Conservation (phyloP, 2,888 invertebrate genomes). For the Drosophila anceps region DNA sequence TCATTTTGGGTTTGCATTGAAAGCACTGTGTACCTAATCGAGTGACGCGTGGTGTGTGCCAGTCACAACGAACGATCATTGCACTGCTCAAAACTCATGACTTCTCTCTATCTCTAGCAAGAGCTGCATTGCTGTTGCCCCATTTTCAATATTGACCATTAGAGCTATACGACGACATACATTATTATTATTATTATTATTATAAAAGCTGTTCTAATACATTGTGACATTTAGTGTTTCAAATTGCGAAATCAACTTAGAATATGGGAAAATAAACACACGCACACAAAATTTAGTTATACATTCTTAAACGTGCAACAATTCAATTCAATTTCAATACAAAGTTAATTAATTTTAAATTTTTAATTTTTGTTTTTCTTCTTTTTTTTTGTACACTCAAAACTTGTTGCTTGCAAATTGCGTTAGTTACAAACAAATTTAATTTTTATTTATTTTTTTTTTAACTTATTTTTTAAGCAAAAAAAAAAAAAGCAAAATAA, state of each 20-base stretch:
- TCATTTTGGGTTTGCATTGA: neutral
- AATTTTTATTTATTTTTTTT: neutral
- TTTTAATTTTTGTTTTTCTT: neutral
- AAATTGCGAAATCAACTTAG: slow-evolving; percentile 3
- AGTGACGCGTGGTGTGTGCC: neutral
- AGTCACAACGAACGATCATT: neutral
- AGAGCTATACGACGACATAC: slow-evolving; percentile 24
- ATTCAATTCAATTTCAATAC: slow-evolving; percentile 24
- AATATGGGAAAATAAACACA: slow-evolving; percentile 3
- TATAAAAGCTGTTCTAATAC: slow-evolving; percentile 15
- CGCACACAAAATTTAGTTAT: slow-evolving; percentile 17
- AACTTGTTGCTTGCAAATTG: neutral
- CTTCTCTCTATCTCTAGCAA: neutral
- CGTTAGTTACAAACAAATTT: slow-evolving; percentile 22
- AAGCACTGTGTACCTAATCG: neutral
- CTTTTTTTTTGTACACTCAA: no score
- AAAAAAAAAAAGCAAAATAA: slow-evolving; percentile 56
- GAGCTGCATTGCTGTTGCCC: neutral
- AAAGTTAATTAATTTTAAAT: slow-evolving; percentile 7
- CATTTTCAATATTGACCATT: no score
- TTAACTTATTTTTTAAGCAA: neutral
- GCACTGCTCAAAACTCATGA: neutral
- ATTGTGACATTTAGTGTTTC: slow-evolving; percentile 24
- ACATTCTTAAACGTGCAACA: slow-evolving; percentile 29
- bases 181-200: slow-evolving; percentile 6